Evolutionary conservation across 2,113 vertebrate species (phyloP).

Genomic region (Scartelaos histophorus): DNA sequence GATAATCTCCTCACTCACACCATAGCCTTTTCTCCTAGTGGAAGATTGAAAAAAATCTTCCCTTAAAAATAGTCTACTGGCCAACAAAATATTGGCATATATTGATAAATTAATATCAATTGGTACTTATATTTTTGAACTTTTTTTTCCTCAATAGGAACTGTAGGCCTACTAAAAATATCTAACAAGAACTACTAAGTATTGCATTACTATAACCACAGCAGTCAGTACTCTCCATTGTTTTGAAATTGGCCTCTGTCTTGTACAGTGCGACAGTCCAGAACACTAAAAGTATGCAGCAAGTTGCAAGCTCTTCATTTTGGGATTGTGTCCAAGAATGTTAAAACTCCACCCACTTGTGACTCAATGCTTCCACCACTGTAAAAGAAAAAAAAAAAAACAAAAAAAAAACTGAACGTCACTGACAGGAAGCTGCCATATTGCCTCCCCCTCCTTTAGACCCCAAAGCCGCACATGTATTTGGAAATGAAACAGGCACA

Average conservation of each 20-base stretch:
- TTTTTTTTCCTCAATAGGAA: too few species aligned
- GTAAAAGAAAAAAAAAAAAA: slow-evolving; percentile 1
- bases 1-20: too few species aligned
- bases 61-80: too few species aligned
- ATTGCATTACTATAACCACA: not conserved
- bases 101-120: too few species aligned
- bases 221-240: not conserved
- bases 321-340: slow-evolving; percentile 53
- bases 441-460: slow-evolving; percentile 12
- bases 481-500: not conserved
- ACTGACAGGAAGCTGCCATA: slow-evolving; percentile 57
- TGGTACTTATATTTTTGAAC: too few species aligned
- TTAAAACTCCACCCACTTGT: slow-evolving; percentile 44
- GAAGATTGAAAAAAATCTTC: too few species aligned
- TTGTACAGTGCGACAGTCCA: not conserved
- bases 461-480: not conserved
- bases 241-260: not conserved
- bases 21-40: too few species aligned
- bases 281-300: slow-evolving; percentile 2
- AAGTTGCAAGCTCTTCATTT: slow-evolving; percentile 11
- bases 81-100: too few species aligned
- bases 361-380: slow-evolving; percentile 64
- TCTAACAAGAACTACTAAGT: not conserved
- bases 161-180: too few species aligned
- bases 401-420: not conserved